Percentiles rank a stretch among this genome's conserved stretches.
phyloP scores from a whole-genome alignment of 2,888 invertebrate genomes.

The Deilephila porcellus region DNA sequence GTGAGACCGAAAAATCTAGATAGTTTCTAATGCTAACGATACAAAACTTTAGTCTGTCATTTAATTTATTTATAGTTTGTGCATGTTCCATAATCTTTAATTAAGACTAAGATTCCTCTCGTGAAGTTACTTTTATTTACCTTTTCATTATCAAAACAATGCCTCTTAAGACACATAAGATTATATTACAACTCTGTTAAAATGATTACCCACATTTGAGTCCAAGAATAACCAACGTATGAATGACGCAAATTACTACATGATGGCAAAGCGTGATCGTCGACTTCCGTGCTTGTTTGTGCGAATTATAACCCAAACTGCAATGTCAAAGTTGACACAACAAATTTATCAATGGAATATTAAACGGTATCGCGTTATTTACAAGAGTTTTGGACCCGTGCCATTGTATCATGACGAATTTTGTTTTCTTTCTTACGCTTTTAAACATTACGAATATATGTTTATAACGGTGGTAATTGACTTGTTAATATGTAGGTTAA shows the following conservation, averaged over 20 bases:
- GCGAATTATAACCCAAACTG: slow-evolving; percentile 37
- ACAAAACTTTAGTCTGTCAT: no score
- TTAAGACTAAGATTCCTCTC: no score
- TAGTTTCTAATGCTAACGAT: no score
- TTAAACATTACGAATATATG: neutral
- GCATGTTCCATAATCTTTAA: no score
- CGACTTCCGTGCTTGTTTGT: slow-evolving; percentile 45
- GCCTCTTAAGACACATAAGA: neutral
- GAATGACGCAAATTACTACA: slow-evolving; percentile 41
- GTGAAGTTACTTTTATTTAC: no score
- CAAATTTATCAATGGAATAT: slow-evolving; percentile 36
- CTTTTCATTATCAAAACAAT: neutral
- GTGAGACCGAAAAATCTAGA: no score
- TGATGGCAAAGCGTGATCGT: slow-evolving; percentile 37
- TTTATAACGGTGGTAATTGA: neutral
- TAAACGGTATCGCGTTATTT: slow-evolving; percentile 26
- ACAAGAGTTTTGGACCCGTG: slow-evolving; percentile 30
- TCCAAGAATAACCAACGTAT: slow-evolving; percentile 1
- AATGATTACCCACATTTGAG: neutral
- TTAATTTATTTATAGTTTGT: no score
- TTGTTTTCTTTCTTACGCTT: slow-evolving; percentile 15
- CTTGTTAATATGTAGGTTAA: neutral
- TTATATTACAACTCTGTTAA: neutral
- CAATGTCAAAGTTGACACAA: slow-evolving; percentile 39
- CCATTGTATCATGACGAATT: slow-evolving; percentile 16